These are phyloP conservation scores for Myotis yumanensis DNA, from an alignment of 2,113 vertebrate genomes.

Conservation along the genomic window DNA sequence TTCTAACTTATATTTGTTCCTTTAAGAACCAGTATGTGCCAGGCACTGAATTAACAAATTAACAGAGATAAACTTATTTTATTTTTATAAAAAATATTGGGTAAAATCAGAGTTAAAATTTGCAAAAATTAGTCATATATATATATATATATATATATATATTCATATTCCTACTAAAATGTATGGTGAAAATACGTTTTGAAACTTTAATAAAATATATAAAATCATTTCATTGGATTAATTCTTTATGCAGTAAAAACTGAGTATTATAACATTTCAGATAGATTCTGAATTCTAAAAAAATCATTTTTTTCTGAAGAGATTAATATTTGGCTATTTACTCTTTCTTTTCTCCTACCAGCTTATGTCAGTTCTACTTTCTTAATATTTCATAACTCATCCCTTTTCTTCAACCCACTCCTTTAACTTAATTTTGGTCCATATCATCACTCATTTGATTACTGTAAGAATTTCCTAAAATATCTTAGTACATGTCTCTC, in stretches of 20 bases:
- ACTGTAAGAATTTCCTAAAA: background rate
- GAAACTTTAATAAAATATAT: background rate
- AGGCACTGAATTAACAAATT: background rate
- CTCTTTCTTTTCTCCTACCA: background rate
- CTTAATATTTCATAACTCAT: background rate
- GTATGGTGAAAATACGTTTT: background rate
- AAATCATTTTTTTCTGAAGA: background rate
- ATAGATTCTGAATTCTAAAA: background rate
- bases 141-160: background rate
- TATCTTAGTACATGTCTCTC: background rate
- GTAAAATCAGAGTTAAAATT: background rate
- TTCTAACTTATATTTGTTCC: background rate
- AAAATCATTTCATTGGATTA: background rate
- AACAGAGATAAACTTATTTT: background rate
- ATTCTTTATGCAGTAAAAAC: background rate
- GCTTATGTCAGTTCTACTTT: background rate
- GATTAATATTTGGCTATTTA: background rate
- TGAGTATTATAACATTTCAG: background rate
- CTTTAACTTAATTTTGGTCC: background rate
- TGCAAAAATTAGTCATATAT: background rate
- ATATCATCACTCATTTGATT: background rate
- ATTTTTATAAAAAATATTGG: background rate
- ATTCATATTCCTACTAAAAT: background rate
- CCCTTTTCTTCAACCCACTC: background rate
- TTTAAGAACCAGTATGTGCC: background rate